Evolutionary conservation across 2,888 invertebrate species (phyloP).

Genomic region (Dysmachus trigonus): DNA sequence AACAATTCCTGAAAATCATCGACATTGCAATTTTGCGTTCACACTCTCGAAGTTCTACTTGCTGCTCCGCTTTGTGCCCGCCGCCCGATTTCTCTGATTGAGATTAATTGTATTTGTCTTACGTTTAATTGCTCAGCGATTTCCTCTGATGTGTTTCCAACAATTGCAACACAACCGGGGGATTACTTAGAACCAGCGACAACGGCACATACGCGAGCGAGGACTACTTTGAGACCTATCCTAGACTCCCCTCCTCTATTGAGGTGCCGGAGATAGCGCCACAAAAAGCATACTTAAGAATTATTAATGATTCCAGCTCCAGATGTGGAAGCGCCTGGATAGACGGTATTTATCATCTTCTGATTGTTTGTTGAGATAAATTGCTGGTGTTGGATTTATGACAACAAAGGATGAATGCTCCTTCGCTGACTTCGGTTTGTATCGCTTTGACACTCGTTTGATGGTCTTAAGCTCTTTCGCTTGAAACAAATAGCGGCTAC

Average conservation of each 20-base stretch:
- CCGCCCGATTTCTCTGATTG: not conserved
- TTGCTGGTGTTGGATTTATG: constrained; percentile 32
- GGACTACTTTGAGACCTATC: not conserved
- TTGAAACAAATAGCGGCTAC: not conserved
- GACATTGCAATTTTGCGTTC: not conserved
- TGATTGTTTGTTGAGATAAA: constrained; percentile 37
- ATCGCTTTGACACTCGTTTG: constrained; percentile 3
- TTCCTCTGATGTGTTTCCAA: not conserved
- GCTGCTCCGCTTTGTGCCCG: not conserved
- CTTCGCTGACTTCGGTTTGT: not conserved
- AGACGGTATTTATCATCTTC: constrained; percentile 28
- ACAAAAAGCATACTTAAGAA: not conserved
- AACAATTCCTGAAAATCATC: not conserved
- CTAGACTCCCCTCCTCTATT: not conserved
- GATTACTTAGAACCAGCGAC: not conserved
- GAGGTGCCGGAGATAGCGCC: not conserved
- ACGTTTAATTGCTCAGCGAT: constrained; percentile 25
- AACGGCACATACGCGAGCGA: not conserved
- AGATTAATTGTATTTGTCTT: constrained; percentile 33
- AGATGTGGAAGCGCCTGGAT: constrained; percentile 8
- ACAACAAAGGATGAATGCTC: constrained; percentile 35
- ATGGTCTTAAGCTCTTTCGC: not conserved
- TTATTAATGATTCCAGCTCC: constrained; percentile 37
- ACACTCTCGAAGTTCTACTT: not conserved
- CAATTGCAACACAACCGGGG: not conserved